phyloP scores from a whole-genome alignment of 2,113 vertebrate genomes.

The Esox niger region DNA sequence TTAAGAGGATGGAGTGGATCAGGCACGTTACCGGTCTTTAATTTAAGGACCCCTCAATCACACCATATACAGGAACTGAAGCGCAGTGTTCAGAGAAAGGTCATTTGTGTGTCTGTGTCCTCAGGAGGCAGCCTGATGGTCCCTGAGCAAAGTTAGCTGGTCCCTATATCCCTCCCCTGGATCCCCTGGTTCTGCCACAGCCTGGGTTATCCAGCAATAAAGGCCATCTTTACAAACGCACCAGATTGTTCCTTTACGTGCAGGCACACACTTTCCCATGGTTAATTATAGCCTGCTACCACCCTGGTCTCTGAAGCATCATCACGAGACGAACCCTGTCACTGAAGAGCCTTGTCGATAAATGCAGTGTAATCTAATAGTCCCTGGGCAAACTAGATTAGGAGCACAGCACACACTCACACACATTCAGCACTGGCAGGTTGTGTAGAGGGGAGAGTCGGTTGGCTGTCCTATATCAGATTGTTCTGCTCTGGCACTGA shows the following conservation, averaged over 20 bases:
- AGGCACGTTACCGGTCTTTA: constrained; percentile 50
- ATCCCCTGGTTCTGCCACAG: neutral
- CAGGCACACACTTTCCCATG: neutral
- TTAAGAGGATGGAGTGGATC: constrained; percentile 50
- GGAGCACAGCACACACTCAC: neutral
- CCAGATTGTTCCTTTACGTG: neutral
- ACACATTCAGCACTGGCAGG: neutral
- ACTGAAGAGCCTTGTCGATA: neutral
- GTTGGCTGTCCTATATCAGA: constrained; percentile 4
- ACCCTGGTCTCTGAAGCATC: neutral
- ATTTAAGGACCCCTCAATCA: neutral
- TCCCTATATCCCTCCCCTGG: neutral
- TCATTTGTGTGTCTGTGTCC: too few species aligned
- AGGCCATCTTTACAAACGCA: neutral
- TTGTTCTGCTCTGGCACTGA: constrained; percentile 17
- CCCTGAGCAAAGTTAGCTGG: neutral
- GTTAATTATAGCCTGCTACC: neutral
- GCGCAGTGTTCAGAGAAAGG: too few species aligned
- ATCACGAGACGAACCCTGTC: neutral
- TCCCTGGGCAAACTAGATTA: neutral
- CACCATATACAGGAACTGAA: too few species aligned
- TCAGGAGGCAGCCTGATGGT: neutral
- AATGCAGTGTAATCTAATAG: neutral
- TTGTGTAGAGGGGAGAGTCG: neutral
- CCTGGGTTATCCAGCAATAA: neutral